Conservation (phyloP, 2,888 invertebrate genomes). For the Drosophila siamana region DNA sequence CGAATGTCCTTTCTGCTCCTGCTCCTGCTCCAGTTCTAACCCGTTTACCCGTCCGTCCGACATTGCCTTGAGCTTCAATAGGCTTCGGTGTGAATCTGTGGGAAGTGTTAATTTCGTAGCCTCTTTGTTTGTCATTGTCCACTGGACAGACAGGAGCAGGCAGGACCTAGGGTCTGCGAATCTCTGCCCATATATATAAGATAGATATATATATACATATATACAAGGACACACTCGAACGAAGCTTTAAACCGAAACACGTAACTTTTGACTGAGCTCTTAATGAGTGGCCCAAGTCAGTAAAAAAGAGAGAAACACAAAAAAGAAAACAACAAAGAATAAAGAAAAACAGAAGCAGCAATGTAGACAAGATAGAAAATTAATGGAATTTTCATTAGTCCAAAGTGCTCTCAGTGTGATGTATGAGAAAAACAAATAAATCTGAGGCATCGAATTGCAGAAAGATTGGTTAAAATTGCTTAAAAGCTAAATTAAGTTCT, state of each 20-base stretch:
- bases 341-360: neutral
- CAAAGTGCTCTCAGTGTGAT: conserved; percentile 9
- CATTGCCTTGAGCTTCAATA: conserved; percentile 72
- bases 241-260: conserved; percentile 26
- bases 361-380: conserved; percentile 7
- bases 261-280: conserved; percentile 45
- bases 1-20: conserved; percentile 33
- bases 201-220: neutral
- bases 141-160: conserved; percentile 7
- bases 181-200: neutral
- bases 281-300: conserved; percentile 21
- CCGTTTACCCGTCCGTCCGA: conserved; percentile 24
- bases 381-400: conserved; percentile 50
- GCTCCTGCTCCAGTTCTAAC: conserved; percentile 10
- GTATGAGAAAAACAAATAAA: neutral
- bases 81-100: conserved; percentile 57
- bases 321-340: neutral
- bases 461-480: neutral
- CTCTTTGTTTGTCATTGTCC: conserved; percentile 65
- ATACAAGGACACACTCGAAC: neutral
- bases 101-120: conserved; percentile 78
- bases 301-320: conserved; percentile 3
- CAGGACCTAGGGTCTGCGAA: neutral
- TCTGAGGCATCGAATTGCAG: neutral
- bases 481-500: neutral